Evolutionary conservation across 1,140 invertebrate genomes (phyloP).

Genomic region (Andricus grossulariae): DNA sequence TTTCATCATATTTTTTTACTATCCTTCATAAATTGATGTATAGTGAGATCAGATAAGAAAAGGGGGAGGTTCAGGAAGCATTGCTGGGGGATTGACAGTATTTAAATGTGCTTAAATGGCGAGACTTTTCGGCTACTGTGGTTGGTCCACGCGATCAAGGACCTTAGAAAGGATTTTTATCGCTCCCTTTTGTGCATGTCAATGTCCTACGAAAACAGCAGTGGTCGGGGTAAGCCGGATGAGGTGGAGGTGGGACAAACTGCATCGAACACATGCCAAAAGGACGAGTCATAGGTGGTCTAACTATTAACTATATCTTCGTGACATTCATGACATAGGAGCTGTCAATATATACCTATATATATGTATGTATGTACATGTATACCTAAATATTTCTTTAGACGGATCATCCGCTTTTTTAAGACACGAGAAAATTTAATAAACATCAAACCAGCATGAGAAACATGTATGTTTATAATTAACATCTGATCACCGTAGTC

Average conservation of each 20-base stretch:
- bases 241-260: not conserved
- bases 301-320: constrained; percentile 6
- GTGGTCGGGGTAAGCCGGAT: not conserved
- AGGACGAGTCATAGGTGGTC: constrained; percentile 16
- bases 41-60: not conserved
- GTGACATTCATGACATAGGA: constrained; percentile 16
- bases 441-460: not conserved
- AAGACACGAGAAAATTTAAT: not conserved
- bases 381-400: not conserved
- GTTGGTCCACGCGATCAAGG: constrained; percentile 32
- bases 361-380: not conserved
- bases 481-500: no score
- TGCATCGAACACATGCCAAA: constrained; percentile 27
- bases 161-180: constrained; percentile 33
- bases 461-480: not conserved
- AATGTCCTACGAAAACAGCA: constrained; percentile 37
- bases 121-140: not conserved
- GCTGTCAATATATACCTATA: not conserved
- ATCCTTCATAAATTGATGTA: no score
- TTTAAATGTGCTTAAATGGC: not conserved
- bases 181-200: constrained; percentile 30
- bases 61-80: not conserved
- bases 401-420: not conserved
- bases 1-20: no score
- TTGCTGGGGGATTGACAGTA: not conserved